These are phyloP conservation scores for Drosophila aff. DNA, from an alignment of 1,140 invertebrate species.

Conservation along the genomic window DNA sequence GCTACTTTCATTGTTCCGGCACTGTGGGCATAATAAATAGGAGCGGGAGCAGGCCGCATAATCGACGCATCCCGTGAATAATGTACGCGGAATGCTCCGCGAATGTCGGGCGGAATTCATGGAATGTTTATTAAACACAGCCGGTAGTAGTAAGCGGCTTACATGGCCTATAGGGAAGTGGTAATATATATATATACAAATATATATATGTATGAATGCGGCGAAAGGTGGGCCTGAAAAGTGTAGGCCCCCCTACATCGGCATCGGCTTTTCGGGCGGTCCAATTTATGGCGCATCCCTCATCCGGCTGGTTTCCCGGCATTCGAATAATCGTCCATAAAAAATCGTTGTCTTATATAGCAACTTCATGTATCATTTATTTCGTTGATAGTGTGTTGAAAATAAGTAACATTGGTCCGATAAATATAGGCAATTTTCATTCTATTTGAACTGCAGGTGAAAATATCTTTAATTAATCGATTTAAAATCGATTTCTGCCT, in stretches of 20 bases:
- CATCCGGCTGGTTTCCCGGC: conserved; percentile 2
- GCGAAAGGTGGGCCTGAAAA: conserved; percentile 5
- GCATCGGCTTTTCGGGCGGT: conserved; percentile 16
- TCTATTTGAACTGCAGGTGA: not conserved
- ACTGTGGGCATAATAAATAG: conserved; percentile 47
- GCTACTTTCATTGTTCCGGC: conserved; percentile 36
- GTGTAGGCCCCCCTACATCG: not conserved
- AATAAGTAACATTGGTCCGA: not conserved
- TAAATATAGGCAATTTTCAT: not conserved
- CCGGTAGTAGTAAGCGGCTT: conserved; percentile 54
- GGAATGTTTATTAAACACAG: conserved; percentile 57
- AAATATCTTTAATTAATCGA: not conserved
- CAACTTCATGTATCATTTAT: not conserved
- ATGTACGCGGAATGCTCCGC: conserved; percentile 18
- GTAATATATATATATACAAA: not conserved
- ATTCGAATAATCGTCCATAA: conserved; percentile 2
- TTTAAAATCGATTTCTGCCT: not conserved
- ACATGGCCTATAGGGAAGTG: conserved; percentile 21
- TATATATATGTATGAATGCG: not conserved
- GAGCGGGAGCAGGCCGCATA: conserved; percentile 24
- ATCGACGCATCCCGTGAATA: conserved; percentile 37
- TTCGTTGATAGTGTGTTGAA: not conserved
- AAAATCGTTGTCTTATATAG: not conserved
- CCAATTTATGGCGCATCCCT: conserved; percentile 13
- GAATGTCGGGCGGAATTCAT: conserved; percentile 23